Evolutionary conservation across 2,888 invertebrate species (phyloP), one percentile per base, ranked within the genome.

Genomic region (Diaperis boleti): DNA sequence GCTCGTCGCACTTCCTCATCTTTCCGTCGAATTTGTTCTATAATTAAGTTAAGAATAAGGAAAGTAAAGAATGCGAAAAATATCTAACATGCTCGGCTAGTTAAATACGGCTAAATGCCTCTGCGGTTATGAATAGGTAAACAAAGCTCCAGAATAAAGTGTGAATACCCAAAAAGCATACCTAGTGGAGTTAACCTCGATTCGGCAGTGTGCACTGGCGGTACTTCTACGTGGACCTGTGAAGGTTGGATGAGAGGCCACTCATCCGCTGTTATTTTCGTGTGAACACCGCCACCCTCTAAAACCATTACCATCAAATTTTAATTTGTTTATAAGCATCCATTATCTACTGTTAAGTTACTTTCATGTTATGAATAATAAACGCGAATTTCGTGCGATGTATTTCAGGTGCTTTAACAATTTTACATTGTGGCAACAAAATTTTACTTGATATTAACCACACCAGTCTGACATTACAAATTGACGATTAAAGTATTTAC

Each of bases 171-270:
- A 18, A 44, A 39, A 49, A 64, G 60, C 78, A 77, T 85, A 90
- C 90, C 90, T 81, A 90, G 85, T 69, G 92, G 90, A 65, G 92
- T 92, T 74, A 92, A 83, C 76, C 91, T 90, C 67, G 91, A 89
- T 78, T 92, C 89, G 13, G 92, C 92, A 56, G 88, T 87, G 74
- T 89, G 89, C 50, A 92, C 88, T 56, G 91, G 88, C 72, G 88
- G 87, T 74, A 89, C 87, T 73, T 88, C 88, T 65, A 92, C 86
- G 73, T 88, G 87, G 73, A 92, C 91, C 80, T 92, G 91, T 63
- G 88, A 87, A 37, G 92, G 91, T 76, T 89, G 87, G 71, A 89
- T 87, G 67, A 89, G 83, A 47, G 87, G 85, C 78, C 86, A 82
- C 70, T 82, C 87, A 69, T 88, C 86, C 33, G 86, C 87, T 64